phyloP scores from a whole-genome alignment of 2,888 invertebrate species.

The Temnothorax ravouxi region DNA sequence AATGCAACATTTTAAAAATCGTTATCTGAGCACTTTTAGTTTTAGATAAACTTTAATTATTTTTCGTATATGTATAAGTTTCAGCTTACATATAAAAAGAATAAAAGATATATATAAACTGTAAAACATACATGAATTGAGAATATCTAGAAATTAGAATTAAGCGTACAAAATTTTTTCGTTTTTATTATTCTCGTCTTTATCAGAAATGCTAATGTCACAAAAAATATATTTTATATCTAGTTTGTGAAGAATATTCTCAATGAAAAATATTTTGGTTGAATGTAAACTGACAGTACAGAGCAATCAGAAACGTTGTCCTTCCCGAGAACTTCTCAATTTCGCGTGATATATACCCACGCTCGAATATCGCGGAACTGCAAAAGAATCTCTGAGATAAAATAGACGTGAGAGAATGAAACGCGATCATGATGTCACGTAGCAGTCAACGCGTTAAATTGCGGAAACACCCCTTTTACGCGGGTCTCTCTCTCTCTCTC shows the following conservation, averaged over 20 bases:
- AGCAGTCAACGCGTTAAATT: conserved; percentile 46
- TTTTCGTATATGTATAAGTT: background rate
- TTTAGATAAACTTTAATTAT: background rate
- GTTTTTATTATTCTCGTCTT: background rate
- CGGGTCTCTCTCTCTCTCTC: conserved; percentile 16
- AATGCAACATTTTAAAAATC: background rate
- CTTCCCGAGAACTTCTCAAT: conserved; percentile 9
- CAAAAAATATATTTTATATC: background rate
- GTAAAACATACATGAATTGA: too few relatives aligned
- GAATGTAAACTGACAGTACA: background rate
- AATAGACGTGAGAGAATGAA: conserved; percentile 41
- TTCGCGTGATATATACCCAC: background rate
- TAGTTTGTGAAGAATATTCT: background rate
- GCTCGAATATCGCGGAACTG: conserved; percentile 28
- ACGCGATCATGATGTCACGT: conserved; percentile 39
- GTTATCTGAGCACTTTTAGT: background rate
- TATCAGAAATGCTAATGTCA: background rate
- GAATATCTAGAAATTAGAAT: too few relatives aligned
- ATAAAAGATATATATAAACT: too few relatives aligned
- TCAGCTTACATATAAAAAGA: too few relatives aligned
- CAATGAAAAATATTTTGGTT: background rate
- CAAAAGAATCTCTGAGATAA: conserved; percentile 25
- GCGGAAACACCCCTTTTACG: conserved; percentile 49
- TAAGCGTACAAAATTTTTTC: too few relatives aligned
- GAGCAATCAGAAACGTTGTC: background rate